Evolutionary conservation across 2,113 vertebrate species (phyloP), one percentile per base, ranked within the genome.

Genomic region (Larimichthys polyactis): DNA sequence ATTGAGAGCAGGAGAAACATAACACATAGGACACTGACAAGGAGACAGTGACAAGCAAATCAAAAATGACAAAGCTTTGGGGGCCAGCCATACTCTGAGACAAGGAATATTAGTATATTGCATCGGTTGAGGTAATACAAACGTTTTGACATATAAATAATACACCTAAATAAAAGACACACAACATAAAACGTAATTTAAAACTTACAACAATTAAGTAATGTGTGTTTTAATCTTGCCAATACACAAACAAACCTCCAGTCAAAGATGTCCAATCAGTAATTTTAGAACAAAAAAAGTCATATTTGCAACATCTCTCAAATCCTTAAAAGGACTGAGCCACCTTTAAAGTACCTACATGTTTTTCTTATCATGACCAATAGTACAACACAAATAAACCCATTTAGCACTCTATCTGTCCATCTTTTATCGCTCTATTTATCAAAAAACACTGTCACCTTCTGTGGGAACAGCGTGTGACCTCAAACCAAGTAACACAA

Each of bases 11-110:
- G 87, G 75, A 73, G 40, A 83, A 76, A 90, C 68, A 77, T 15
- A 74, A 75, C 71, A 84, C 82, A 90, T 68, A 60, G n/a, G 87
- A 90, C 84, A 86, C 0, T 60, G 85, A 95, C 89, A 88, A 75
- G 52, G 24, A 84, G 79, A 94, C 90, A 93, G 83, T 88, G 91
- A 91, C 63, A 69, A 90, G 90, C 87, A 90, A 93, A 67, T 74
- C 66, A 90, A 69, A 87, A 48, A 67, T 90, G 55, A 46, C 81
- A 79, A 92, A 29, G 80, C 70, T 82, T 86, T 49, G 71, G 86
- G 82, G 86, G 79, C 48, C 67, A 91, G 94, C 89, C 90, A 89
- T 89, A 89, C 36, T 73, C 49, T 60, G 24, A 71, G 10, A 87
- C 59, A 58, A 44, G 66, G 67, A 78, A 22, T 40, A 20, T 32